These are phyloP conservation scores for Paraplagusia blochii DNA, from an alignment of 2,113 vertebrate genomes.

Conservation along the genomic window DNA sequence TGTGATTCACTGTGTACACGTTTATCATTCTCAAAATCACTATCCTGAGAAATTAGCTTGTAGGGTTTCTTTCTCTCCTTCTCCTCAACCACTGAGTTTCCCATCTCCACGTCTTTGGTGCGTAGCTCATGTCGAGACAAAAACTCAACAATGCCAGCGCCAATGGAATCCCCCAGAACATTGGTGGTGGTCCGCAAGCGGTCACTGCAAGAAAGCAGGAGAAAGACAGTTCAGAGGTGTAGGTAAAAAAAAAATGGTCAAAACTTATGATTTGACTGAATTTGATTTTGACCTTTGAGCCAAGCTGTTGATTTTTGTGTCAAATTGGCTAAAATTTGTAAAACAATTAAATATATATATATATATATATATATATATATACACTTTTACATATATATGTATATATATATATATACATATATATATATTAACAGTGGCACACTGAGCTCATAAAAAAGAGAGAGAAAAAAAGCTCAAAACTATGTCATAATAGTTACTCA, in stretches of 20 bases:
- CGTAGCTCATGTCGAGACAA: conserved; percentile 90
- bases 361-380: too few species aligned
- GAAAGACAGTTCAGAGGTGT: neutral
- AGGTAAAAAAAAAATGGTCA: neutral
- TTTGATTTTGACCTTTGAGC: too few species aligned
- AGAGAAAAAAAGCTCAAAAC: too few species aligned
- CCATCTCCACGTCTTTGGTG: conserved; percentile 87
- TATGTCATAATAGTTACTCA: too few species aligned
- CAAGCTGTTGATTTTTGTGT: too few species aligned
- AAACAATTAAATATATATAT: too few species aligned
- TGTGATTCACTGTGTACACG: conserved; percentile 87
- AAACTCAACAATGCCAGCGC: conserved; percentile 93
- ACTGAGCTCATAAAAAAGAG: too few species aligned
- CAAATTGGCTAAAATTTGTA: too few species aligned
- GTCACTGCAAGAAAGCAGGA: conserved; percentile 74
- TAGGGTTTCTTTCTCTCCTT: conserved; percentile 96
- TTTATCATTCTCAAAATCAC: conserved; percentile 84
- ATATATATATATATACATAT: too few species aligned
- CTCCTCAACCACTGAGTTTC: conserved; percentile 94
- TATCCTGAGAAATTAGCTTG: conserved; percentile 90
- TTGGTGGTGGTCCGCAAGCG: conserved; percentile 96
- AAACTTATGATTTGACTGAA: too few species aligned
- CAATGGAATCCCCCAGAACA: conserved; percentile 91
- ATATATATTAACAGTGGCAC: too few species aligned
- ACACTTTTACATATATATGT: too few species aligned